phyloP scores from a whole-genome alignment of 2,888 invertebrate species.

The Scaptomyza cyrtandrae region DNA sequence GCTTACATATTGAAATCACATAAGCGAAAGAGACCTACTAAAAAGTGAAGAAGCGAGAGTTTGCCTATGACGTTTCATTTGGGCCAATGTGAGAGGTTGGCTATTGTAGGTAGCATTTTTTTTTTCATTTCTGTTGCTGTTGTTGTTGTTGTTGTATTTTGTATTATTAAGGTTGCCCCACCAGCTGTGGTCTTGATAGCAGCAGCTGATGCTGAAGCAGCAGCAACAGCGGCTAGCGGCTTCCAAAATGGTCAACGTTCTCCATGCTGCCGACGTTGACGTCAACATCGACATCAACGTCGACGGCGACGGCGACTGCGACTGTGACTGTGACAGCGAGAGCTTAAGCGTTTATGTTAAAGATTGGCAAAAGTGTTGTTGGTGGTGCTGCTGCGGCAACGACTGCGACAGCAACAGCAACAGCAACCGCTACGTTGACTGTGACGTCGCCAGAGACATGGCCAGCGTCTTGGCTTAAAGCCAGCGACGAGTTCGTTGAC shows the following conservation, averaged over 20 bases:
- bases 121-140: not conserved
- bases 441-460: slow-evolving; percentile 36
- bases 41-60: slow-evolving; percentile 71
- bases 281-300: slow-evolving; percentile 2
- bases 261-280: slow-evolving; percentile 14
- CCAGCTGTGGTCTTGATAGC: slow-evolving; percentile 55
- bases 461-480: slow-evolving; percentile 59
- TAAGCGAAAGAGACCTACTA: slow-evolving; percentile 50
- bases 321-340: not conserved
- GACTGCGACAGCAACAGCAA: slow-evolving; percentile 8
- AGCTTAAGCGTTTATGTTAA: slow-evolving; percentile 9
- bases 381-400: slow-evolving; percentile 1
- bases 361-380: slow-evolving; percentile 56
- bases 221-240: slow-evolving; percentile 40
- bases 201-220: slow-evolving; percentile 29
- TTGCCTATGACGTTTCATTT: slow-evolving; percentile 57
- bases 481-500: slow-evolving; percentile 74
- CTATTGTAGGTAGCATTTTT: slow-evolving; percentile 24
- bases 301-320: not conserved
- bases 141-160: slow-evolving; percentile 26
- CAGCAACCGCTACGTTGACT: slow-evolving; percentile 22
- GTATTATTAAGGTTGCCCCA: slow-evolving; percentile 55
- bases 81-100: slow-evolving; percentile 27
- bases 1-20: slow-evolving; percentile 58
- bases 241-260: slow-evolving; percentile 33